Evolutionary conservation across 2,797 vertebrate genomes (phyloP), one percentile per base, ranked within the genome.

Genomic region (Sarcoramphus papa): DNA sequence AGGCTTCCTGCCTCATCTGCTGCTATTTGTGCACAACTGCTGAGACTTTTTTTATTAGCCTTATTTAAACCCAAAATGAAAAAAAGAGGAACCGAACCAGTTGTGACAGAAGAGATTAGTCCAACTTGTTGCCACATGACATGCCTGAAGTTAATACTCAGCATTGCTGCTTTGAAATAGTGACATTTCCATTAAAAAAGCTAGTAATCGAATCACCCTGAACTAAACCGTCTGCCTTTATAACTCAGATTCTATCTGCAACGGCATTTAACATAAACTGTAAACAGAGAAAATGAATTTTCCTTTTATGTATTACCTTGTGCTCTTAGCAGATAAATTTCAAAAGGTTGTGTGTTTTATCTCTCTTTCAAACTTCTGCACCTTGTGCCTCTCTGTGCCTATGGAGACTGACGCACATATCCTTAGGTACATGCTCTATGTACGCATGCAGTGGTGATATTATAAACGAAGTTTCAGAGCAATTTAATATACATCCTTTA

Each of bases 321-420:
- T 95, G 86, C 64, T 92, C 69, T 78, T 72, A 90, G 88, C 57
- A 94, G 96, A 97, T 97, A 97, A 83, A 90, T 96, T 97, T 95
- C 91, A 95, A 91, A 96, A 95, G 53, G 40, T 37, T 89, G 35
- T 37, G 20, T 62, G 47, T 69, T 93, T 94, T 91, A 81, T 80
- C 75, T 93, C 35, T 43, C 45, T 64, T 93, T 78, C 79, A 90
- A 72, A 94, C 37, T 95, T 93, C 40, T 81, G 31, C 30, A 54
- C 40, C 8, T 76, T 54, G 25, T 86, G 80, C 35, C 47, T 59
- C 12, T 53, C 63, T 43, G 27, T 62, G 67, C 63, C 45, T 47
- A 60, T 23, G 63, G 60, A 68, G 45, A 28, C 25, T 82, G 59
- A 62, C 1, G 1, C 37, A 43, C 19, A 5, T 3, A 19, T 27